Percentiles rank a stretch among this genome's conserved stretches.
phyloP scores from a whole-genome alignment of 2,113 vertebrate species.

The Boleophthalmus pectinirostris region DNA sequence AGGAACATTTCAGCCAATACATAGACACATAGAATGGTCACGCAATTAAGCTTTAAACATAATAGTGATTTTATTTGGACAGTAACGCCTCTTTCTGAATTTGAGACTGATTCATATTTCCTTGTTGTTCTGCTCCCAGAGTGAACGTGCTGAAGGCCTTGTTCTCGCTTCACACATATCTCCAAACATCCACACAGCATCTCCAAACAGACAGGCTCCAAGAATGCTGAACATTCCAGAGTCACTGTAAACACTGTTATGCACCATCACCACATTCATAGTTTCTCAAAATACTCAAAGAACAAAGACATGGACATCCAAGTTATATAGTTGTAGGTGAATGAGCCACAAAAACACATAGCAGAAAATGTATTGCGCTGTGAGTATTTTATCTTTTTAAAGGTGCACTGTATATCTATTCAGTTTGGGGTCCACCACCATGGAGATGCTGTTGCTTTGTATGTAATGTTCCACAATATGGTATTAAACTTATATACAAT shows the following conservation, averaged over 20 bases:
- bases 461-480: too few species aligned
- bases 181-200: conserved; percentile 37
- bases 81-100: conserved; percentile 14
- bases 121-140: conserved; percentile 31
- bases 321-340: neutral
- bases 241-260: conserved; percentile 47
- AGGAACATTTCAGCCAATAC: too few species aligned
- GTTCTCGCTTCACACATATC: conserved; percentile 44
- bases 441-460: too few species aligned
- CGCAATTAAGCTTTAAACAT: neutral
- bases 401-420: too few species aligned
- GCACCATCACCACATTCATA: conserved; percentile 11
- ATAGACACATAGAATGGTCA: neutral
- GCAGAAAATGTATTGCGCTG: neutral
- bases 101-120: conserved; percentile 37
- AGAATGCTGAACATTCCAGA: conserved; percentile 30
- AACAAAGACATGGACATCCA: neutral
- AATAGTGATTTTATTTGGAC: neutral
- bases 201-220: neutral
- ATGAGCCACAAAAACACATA: conserved; percentile 9
- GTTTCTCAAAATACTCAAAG: neutral
- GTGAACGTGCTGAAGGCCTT: conserved; percentile 59
- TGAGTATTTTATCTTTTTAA: neutral
- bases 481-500: too few species aligned
- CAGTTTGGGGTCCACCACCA: too few species aligned